Conservation (phyloP, 2,113 vertebrate genomes). For the Sylvia atricapilla region DNA sequence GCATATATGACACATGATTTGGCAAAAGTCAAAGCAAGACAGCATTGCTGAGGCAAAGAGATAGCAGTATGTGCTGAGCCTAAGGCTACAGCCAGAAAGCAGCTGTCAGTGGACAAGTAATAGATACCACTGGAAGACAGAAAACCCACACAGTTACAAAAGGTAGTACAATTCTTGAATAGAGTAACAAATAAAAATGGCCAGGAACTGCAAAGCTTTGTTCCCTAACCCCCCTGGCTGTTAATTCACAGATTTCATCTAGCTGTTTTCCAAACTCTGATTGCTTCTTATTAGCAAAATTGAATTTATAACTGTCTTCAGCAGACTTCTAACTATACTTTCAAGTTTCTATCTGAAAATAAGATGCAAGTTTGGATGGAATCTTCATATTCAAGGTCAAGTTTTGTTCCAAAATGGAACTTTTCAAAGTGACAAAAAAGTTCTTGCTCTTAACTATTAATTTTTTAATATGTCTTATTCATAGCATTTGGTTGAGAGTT, state of each 20-base stretch:
- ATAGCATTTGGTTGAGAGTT: neutral
- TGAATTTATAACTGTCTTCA: neutral
- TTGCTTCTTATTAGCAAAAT: conserved; percentile 23
- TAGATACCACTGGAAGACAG: neutral
- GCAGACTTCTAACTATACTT: neutral
- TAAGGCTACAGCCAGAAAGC: conserved; percentile 31
- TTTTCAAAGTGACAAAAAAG: neutral
- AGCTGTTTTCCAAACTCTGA: neutral
- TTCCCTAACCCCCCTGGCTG: neutral
- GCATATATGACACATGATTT: conserved; percentile 15
- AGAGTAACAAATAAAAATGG: neutral
- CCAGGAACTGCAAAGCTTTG: neutral
- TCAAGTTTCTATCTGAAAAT: neutral
- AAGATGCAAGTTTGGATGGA: neutral
- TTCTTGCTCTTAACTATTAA: neutral
- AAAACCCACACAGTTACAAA: neutral
- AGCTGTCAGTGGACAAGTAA: conserved; percentile 20
- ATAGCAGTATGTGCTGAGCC: neutral
- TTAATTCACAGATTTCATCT: neutral
- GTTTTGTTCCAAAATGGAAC: neutral
- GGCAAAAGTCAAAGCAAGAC: conserved; percentile 37
- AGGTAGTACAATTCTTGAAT: neutral
- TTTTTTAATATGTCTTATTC: neutral
- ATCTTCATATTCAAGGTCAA: neutral
- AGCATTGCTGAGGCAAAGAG: neutral